phyloP scores from a whole-genome alignment of 2,797 vertebrate species.

The Diglossa cyanea region DNA sequence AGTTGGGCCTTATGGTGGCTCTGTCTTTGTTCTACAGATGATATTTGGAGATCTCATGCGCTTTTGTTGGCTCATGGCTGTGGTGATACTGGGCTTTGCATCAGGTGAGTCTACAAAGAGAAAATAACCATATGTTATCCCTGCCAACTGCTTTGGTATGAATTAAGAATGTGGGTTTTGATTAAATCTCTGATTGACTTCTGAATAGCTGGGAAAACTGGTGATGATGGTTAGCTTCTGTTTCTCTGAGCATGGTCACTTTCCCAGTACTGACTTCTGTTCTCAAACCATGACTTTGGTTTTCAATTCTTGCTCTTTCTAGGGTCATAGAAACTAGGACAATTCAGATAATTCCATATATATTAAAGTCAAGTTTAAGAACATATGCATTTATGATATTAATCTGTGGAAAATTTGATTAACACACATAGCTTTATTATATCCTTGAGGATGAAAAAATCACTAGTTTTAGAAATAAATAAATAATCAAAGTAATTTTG shows the following conservation, averaged over 20 bases:
- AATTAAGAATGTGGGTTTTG: background rate
- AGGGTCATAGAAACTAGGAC: background rate
- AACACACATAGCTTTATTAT: background rate
- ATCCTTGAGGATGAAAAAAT: background rate
- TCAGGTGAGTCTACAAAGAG: constrained; percentile 78
- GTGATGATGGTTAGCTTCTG: background rate
- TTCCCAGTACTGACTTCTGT: background rate
- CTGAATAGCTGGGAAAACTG: background rate
- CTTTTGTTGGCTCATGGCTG: constrained; percentile 93
- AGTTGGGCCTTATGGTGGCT: background rate
- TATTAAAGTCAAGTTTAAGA: background rate
- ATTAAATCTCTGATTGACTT: background rate
- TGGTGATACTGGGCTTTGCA: constrained; percentile 91
- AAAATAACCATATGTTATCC: background rate
- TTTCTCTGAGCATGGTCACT: background rate
- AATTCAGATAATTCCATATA: background rate
- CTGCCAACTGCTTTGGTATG: background rate
- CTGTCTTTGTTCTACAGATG: constrained; percentile 79
- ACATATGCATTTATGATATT: background rate
- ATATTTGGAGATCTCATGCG: constrained; percentile 94
- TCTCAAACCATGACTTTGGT: background rate
- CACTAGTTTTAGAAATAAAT: background rate
- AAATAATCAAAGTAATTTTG: background rate
- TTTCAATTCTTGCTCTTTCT: background rate
- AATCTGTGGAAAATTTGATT: background rate